phyloP scores from a whole-genome alignment of 2,797 vertebrate genomes.

The Chaenodraco wilsoni region DNA sequence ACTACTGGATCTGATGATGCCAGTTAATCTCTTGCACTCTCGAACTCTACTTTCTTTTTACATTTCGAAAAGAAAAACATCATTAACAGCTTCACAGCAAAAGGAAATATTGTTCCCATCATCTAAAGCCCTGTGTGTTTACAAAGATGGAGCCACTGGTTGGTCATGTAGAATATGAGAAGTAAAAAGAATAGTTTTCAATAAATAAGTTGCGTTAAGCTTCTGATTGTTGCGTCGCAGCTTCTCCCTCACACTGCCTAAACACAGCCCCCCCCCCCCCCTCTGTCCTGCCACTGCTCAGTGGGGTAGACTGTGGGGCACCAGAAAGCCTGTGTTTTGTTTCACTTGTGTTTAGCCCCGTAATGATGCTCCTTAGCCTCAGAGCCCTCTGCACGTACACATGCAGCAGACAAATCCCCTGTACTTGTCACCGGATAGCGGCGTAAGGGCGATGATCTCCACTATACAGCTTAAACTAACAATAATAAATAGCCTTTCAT shows the following conservation, averaged over 20 bases:
- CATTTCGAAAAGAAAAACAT: not conserved
- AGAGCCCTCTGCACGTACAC: constrained; percentile 49
- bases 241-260: constrained; percentile 22
- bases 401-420: constrained; percentile 56
- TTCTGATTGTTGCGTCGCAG: constrained; percentile 14
- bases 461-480: constrained; percentile 30
- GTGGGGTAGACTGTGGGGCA: constrained; percentile 75
- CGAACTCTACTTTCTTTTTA: constrained; percentile 4
- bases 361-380: constrained; percentile 77
- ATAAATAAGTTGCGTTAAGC: constrained; percentile 33
- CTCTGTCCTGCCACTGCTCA: constrained; percentile 46
- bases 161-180: not conserved
- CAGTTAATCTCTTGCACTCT: constrained; percentile 17
- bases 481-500: constrained; percentile 16
- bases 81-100: not conserved
- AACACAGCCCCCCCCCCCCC: constrained; percentile 19
- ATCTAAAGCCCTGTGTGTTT: not conserved
- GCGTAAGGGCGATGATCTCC: constrained; percentile 31
- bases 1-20: not conserved
- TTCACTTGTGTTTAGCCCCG: constrained; percentile 67
- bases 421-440: constrained; percentile 48
- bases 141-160: constrained; percentile 7
- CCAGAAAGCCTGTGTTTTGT: constrained; percentile 77
- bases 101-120: not conserved
- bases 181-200: constrained; percentile 11